Evolutionary conservation across 2,888 invertebrate species (phyloP), one percentile per base, ranked within the genome.

Genomic region (Troides aeacus): DNA sequence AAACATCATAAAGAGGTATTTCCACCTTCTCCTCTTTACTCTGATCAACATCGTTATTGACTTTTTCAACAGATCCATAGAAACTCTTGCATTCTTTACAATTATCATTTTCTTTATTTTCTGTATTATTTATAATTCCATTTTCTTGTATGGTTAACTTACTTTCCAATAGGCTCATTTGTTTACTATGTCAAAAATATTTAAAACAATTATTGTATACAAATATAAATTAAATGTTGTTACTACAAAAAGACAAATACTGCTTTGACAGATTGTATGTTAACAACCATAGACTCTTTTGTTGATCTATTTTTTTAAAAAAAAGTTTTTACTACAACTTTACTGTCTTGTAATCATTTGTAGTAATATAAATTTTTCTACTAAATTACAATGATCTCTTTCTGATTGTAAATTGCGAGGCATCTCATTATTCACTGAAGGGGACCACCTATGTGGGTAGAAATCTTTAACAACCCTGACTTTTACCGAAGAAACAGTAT

Each of bases 111-210:
- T 30, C 42, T 30, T 46, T 24, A 30, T 24, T 62, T 62, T 30
- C 62, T 57, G 57, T 30, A 30, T 56, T 62, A n/a, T 62, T 58
- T 58, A 42, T 0, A 17, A 39, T 50, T 36, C 64, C 64, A 68
- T 68, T 39, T 50, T 64, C 53, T 53, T 30, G 42, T 53, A 64
- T 53, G 42, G 60, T 64, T 50, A 64, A n/a, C 1, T 23, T 63
- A 23, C 15, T 59, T 60, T 68, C 67, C 46, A 21, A 62, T 24
- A 30, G 24, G 46, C 58, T 68, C 67, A 68, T 68, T 68, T 68
- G 62, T 58, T 64, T 21, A 50, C 23, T 17, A 18, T 46, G 53
- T 18, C 50, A 24, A 18, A 62, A 62, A 12, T 58, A 58, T n/a
- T 23, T 23, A 15, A 46, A 46, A 46, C 15, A 46, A 46, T 46